Conservation (phyloP, 2,888 invertebrate species). For the Mylabris sibirica region DNA sequence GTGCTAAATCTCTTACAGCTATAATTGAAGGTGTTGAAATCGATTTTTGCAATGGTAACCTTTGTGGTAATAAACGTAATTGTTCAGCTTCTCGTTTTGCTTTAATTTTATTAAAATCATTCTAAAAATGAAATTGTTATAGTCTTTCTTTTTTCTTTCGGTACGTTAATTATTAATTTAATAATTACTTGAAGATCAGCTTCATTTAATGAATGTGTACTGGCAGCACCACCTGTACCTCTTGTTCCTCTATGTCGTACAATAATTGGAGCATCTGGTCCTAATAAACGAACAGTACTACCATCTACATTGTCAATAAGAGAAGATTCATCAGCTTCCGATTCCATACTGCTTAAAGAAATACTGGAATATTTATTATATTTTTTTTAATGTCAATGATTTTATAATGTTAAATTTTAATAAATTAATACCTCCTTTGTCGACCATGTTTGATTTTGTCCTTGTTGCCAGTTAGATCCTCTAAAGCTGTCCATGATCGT, state of each 20-base stretch:
- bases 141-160: not conserved
- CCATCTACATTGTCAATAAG: slow-evolving; percentile 64
- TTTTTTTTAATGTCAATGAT: slow-evolving; percentile 13
- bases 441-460: slow-evolving; percentile 63
- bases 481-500: slow-evolving; percentile 89
- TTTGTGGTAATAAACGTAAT: slow-evolving; percentile 66
- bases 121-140: slow-evolving; percentile 60
- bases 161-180: slow-evolving; percentile 11
- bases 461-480: slow-evolving; percentile 69
- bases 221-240: slow-evolving; percentile 65
- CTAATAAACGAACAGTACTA: slow-evolving; percentile 64
- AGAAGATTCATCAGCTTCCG: slow-evolving; percentile 78
- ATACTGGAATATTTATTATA: slow-evolving; percentile 64
- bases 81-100: slow-evolving; percentile 68
- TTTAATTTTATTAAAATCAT: slow-evolving; percentile 76
- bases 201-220: slow-evolving; percentile 86
- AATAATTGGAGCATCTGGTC: slow-evolving; percentile 62
- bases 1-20: slow-evolving; percentile 69
- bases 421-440: slow-evolving; percentile 63
- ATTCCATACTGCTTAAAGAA: slow-evolving; percentile 83
- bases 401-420: slow-evolving; percentile 4
- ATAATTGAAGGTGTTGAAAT: slow-evolving; percentile 91
- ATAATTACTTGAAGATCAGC: slow-evolving; percentile 79
- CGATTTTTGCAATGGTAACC: slow-evolving; percentile 86
- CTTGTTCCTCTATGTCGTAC: slow-evolving; percentile 59